Evolutionary conservation across 2,113 vertebrate genomes (phyloP).

Genomic region (Balaeniceps rex): DNA sequence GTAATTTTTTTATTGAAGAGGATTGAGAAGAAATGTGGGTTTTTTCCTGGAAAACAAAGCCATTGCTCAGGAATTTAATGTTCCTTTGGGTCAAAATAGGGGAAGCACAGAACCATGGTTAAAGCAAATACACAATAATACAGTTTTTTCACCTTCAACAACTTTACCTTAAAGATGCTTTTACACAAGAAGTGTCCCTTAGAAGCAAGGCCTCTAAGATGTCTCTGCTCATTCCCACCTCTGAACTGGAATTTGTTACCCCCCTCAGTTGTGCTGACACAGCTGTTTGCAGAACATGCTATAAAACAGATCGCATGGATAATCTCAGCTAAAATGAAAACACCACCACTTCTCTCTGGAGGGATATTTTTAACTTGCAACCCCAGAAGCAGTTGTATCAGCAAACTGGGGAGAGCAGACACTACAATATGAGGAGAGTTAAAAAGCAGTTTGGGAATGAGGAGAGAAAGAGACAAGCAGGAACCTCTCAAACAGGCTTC

Average conservation of each 20-base stretch:
- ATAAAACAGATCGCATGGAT: not conserved
- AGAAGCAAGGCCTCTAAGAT: not conserved
- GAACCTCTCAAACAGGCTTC: not conserved
- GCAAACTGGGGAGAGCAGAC: not conserved
- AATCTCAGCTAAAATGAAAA: not conserved
- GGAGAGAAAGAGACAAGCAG: not conserved
- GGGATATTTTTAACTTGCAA: constrained; percentile 19
- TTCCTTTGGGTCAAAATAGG: not conserved
- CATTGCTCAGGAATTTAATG: not conserved
- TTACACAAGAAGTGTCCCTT: not conserved
- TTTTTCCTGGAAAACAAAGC: not conserved
- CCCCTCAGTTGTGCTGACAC: not conserved
- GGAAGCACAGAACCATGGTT: not conserved
- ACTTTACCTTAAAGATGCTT: not conserved
- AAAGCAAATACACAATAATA: not conserved
- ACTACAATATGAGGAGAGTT: not conserved
- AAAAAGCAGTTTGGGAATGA: not conserved
- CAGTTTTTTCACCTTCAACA: not conserved
- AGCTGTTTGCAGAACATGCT: not conserved
- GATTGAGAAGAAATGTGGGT: not conserved
- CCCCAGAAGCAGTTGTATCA: not conserved
- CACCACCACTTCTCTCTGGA: not conserved
- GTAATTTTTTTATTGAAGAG: not conserved
- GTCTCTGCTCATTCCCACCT: not conserved
- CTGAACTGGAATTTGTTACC: not conserved